Evolutionary conservation across 2,113 vertebrate species (phyloP).

Genomic region (Ceyx margarethae): DNA sequence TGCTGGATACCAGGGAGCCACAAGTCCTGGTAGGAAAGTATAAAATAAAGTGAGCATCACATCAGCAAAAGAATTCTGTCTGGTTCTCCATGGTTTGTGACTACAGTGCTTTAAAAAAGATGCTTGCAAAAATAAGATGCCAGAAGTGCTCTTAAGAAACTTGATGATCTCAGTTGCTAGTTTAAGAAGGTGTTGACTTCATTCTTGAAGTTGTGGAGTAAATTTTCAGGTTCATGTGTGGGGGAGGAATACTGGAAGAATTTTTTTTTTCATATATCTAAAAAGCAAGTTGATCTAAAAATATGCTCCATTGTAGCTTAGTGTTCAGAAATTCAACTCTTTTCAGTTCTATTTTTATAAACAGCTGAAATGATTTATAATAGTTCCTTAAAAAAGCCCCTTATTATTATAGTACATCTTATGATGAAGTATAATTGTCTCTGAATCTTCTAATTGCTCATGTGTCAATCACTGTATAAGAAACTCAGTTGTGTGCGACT

Average conservation of each 20-base stretch:
- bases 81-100: not conserved
- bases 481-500: conserved; percentile 17
- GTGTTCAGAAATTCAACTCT: conserved; percentile 50
- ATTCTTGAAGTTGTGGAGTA: conserved; percentile 43
- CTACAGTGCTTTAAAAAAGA: not conserved
- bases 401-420: conserved; percentile 22
- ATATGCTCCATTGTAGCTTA: conserved; percentile 40
- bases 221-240: not conserved
- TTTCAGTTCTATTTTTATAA: conserved; percentile 63
- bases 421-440: conserved; percentile 38
- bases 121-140: not conserved
- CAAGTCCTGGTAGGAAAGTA: not conserved
- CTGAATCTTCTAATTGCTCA: conserved; percentile 27
- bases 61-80: not conserved
- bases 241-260: not conserved
- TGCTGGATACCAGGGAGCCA: not conserved
- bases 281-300: conserved; percentile 50
- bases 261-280: conserved; percentile 44
- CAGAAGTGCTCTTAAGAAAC: not conserved
- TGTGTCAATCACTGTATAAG: conserved; percentile 16
- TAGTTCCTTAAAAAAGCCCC: not conserved
- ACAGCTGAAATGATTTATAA: conserved; percentile 29
- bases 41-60: not conserved
- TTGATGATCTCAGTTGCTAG: not conserved
- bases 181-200: conserved; percentile 21